Conservation (phyloP, 2,888 invertebrate genomes). For the Archips xylosteana region DNA sequence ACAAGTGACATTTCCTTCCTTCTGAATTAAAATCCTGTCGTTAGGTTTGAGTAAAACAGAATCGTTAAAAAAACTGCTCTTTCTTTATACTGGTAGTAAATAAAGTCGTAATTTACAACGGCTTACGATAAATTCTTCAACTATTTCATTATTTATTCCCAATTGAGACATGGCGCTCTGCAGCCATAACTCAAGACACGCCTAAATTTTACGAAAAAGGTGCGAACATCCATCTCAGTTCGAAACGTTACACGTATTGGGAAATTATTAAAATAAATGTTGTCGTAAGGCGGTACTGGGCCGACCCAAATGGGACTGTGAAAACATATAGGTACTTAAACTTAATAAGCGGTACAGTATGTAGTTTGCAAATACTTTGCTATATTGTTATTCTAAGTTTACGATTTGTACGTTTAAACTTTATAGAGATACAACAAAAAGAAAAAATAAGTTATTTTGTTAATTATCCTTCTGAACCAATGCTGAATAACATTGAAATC, state of each 20-base stretch:
- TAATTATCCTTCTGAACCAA: too few species aligned
- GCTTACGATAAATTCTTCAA: slow-evolving; percentile 27
- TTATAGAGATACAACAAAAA: too few species aligned
- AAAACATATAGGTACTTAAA: background rate
- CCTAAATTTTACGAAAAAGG: slow-evolving; percentile 55
- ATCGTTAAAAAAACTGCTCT: background rate
- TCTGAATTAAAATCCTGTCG: too few species aligned
- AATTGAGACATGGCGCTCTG: slow-evolving; percentile 36
- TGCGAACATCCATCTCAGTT: slow-evolving; percentile 56
- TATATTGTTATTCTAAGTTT: too few species aligned
- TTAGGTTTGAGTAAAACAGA: too few species aligned
- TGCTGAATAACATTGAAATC: too few species aligned
- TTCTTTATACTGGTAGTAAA: background rate
- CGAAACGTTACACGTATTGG: slow-evolving; percentile 47
- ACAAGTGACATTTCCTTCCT: too few species aligned
- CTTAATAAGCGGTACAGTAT: background rate
- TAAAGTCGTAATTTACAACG: slow-evolving; percentile 14
- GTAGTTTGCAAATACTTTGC: background rate
- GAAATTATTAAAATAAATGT: slow-evolving; percentile 50
- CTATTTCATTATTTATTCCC: slow-evolving; percentile 43
- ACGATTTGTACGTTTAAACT: too few species aligned
- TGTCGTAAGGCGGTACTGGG: background rate
- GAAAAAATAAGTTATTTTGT: too few species aligned
- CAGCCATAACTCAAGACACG: slow-evolving; percentile 53
- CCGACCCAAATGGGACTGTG: background rate